Conservation (phyloP, 2,113 vertebrate species). For the Chaetops frenatus region DNA sequence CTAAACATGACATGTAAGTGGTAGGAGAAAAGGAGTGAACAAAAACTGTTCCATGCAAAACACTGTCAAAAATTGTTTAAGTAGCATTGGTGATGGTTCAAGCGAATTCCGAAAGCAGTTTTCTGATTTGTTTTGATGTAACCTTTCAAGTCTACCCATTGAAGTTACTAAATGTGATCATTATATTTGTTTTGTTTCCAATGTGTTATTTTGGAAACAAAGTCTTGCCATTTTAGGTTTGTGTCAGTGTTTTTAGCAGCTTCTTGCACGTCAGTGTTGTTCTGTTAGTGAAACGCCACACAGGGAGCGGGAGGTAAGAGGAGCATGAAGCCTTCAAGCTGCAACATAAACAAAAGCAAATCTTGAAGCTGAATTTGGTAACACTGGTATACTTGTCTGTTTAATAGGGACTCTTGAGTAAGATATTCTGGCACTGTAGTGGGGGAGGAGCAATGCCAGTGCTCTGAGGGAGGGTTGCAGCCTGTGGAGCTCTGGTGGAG, state of each 20-base stretch:
- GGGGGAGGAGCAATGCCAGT: fast-evolving
- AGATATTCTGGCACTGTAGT: background rate
- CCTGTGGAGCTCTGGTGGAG: background rate
- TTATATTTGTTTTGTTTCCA: background rate
- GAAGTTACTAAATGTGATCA: background rate
- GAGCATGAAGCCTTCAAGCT: background rate
- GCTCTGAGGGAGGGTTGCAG: background rate
- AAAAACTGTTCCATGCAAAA: background rate
- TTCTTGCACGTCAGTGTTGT: background rate
- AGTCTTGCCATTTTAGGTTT: background rate
- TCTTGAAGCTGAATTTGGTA: background rate
- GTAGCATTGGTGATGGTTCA: background rate
- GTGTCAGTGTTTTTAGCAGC: background rate
- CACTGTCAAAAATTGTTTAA: background rate
- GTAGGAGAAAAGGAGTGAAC: background rate
- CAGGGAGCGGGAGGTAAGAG: background rate
- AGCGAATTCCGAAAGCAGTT: background rate
- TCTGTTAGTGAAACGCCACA: background rate
- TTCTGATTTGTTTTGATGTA: slow-evolving; percentile 16
- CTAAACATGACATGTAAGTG: background rate
- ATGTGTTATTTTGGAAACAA: background rate
- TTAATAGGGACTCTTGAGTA: background rate
- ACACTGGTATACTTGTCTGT: background rate
- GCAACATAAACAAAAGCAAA: background rate
- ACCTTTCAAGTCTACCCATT: background rate